Evolutionary conservation across 2,797 vertebrate species (phyloP).

Genomic region (Anabas testudineus): DNA sequence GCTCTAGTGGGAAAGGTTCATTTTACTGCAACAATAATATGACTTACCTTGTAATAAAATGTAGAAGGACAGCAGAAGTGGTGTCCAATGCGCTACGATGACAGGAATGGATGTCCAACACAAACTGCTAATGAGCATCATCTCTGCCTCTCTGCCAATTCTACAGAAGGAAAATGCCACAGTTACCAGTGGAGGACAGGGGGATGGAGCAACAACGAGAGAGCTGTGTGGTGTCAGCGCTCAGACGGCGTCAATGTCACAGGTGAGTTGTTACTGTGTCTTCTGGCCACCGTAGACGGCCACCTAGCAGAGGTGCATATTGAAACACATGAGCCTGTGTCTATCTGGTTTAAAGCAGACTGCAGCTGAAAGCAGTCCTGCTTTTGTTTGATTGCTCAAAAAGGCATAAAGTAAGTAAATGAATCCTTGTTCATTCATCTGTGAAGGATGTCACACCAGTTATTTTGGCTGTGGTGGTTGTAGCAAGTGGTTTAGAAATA

Average conservation of each 20-base stretch:
- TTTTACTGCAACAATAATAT: slow-evolving; percentile 24
- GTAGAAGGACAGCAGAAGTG: slow-evolving; percentile 8
- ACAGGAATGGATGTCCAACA: slow-evolving; percentile 33
- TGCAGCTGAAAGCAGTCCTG: slow-evolving; percentile 29
- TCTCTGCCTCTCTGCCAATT: slow-evolving; percentile 48
- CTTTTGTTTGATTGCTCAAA: slow-evolving; percentile 29
- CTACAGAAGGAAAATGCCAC: slow-evolving; percentile 93
- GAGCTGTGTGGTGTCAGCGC: slow-evolving; percentile 96
- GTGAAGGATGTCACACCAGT: slow-evolving; percentile 35
- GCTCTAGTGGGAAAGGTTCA: slow-evolving; percentile 20
- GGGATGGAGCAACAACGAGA: slow-evolving; percentile 91
- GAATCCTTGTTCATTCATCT: slow-evolving; percentile 30
- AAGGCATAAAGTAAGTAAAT: slow-evolving; percentile 39
- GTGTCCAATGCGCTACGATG: slow-evolving; percentile 35
- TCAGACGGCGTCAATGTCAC: slow-evolving; percentile 97
- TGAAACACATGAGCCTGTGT: slow-evolving; percentile 10
- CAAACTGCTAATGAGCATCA: slow-evolving; percentile 64
- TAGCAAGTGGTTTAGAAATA: slow-evolving; percentile 37
- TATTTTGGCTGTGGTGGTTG: slow-evolving; percentile 32
- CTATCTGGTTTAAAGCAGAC: slow-evolving; percentile 6
- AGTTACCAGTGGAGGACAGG: slow-evolving; percentile 93
- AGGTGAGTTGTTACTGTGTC: slow-evolving; percentile 79
- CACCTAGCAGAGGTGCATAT: not conserved
- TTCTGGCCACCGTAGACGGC: not conserved
- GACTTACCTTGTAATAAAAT: slow-evolving; percentile 27